These are phyloP conservation scores for Cacoxenus indagator DNA, from an alignment of 2,888 invertebrate genomes.

Conservation along the genomic window DNA sequence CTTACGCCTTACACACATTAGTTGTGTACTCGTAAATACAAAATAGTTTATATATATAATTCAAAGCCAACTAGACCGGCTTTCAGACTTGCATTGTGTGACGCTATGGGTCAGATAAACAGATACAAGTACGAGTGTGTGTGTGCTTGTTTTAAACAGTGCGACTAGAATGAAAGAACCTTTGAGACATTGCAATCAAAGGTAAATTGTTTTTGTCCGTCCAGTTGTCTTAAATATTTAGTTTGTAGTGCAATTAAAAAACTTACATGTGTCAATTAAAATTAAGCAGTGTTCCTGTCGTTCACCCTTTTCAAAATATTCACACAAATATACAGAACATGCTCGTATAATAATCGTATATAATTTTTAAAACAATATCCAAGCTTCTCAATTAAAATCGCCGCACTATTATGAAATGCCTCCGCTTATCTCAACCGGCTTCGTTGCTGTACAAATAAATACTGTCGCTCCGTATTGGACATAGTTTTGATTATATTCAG, in stretches of 20 bases:
- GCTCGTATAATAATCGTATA: too few species aligned
- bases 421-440: neutral
- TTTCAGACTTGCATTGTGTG: neutral
- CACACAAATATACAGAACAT: too few species aligned
- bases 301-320: too few species aligned
- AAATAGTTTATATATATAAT: neutral
- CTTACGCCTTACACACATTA: neutral
- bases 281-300: too few species aligned
- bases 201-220: neutral
- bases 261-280: too few species aligned
- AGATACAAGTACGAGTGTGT: neutral
- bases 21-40: neutral
- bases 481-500: too few species aligned
- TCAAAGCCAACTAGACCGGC: neutral
- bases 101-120: neutral
- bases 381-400: neutral
- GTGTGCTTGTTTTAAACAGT: neutral
- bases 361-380: too few species aligned
- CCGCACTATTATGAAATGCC: neutral
- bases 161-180: neutral
- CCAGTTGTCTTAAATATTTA: too few species aligned
- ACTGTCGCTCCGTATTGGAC: neutral
- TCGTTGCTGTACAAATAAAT: neutral
- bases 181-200: neutral
- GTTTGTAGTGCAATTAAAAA: too few species aligned